These are phyloP conservation scores for Gymnopithys bicolor DNA, from an alignment of 2,797 vertebrate genomes.

Conservation along the genomic window DNA sequence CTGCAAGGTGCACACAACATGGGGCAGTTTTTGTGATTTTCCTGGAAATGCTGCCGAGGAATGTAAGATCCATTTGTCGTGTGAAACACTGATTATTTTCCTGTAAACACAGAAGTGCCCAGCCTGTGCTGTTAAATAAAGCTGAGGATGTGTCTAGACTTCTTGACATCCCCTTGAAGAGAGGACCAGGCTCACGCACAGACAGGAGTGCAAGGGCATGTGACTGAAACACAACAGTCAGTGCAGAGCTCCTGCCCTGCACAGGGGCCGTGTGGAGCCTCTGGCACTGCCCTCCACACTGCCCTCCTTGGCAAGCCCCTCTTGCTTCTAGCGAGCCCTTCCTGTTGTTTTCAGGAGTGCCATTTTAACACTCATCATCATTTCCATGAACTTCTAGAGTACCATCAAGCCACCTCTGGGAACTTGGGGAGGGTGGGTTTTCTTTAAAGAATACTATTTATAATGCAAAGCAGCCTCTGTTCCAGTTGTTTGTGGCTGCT, in stretches of 20 bases:
- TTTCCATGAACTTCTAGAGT: neutral
- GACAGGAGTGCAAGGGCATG: neutral
- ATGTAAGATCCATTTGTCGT: neutral
- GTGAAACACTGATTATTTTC: neutral
- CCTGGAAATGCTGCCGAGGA: neutral
- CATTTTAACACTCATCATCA: accelerated
- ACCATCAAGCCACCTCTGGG: neutral
- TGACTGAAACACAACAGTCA: accelerated
- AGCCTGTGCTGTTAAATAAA: neutral
- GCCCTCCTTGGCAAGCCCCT: neutral
- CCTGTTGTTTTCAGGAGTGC: neutral
- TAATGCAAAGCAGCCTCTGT: neutral
- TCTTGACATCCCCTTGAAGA: neutral
- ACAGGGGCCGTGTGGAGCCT: neutral
- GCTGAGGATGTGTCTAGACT: neutral
- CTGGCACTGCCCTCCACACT: neutral
- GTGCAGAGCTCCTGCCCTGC: neutral
- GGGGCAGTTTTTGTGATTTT: neutral
- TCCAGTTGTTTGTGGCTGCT: neutral
- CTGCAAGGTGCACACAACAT: neutral
- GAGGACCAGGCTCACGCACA: neutral
- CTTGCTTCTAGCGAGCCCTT: accelerated
- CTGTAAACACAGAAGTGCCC: neutral
- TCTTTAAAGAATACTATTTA: neutral
- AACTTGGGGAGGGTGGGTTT: neutral